Evolutionary conservation across 2,797 vertebrate genomes (phyloP).

Genomic region (Pantherophis vulpinus): DNA sequence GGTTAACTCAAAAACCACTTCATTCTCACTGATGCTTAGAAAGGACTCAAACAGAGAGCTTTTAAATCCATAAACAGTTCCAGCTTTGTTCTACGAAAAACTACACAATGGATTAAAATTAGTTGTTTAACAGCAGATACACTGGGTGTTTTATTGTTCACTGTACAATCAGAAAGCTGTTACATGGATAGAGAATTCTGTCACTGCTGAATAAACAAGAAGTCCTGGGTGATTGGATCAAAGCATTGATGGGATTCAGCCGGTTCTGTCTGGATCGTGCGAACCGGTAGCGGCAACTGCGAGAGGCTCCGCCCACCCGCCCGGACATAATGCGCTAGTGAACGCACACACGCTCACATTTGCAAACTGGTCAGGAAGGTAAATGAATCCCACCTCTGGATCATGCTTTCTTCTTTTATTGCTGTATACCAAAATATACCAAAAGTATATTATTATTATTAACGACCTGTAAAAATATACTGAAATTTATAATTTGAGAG

Average conservation of each 20-base stretch:
- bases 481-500: too few species aligned
- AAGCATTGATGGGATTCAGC: too few species aligned
- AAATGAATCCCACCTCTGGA: too few species aligned
- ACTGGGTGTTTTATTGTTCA: background rate
- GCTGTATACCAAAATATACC: background rate
- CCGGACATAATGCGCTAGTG: too few species aligned
- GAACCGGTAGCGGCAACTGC: too few species aligned
- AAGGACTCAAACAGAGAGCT: conserved; percentile 6
- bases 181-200: background rate
- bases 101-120: conserved; percentile 22
- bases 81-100: background rate
- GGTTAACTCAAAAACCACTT: conserved; percentile 24
- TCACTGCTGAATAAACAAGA: background rate
- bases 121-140: conserved; percentile 16
- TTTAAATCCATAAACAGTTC: conserved; percentile 5
- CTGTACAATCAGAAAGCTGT: background rate
- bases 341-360: too few species aligned
- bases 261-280: too few species aligned
- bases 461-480: too few species aligned
- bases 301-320: too few species aligned
- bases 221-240: background rate
- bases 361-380: too few species aligned
- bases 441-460: background rate
- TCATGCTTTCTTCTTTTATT: background rate
- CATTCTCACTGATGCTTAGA: conserved; percentile 5